Percentiles rank a stretch among this genome's conserved stretches.
phyloP scores from a whole-genome alignment of 2,888 invertebrate genomes.

The Idaea aversata region DNA sequence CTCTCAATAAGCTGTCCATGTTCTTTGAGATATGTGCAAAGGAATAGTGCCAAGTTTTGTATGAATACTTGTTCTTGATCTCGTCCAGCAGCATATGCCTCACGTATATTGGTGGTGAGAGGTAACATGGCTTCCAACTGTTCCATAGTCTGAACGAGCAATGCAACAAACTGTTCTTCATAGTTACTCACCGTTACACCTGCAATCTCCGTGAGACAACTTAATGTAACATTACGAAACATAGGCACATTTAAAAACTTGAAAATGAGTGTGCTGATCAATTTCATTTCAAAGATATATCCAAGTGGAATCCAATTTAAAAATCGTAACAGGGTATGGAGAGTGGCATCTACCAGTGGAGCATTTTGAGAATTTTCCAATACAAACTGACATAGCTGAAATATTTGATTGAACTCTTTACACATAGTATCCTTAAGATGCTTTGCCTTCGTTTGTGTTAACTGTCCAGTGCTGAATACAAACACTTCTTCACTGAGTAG shows the following conservation, averaged over 20 bases:
- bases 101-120: constrained; percentile 93
- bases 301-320: constrained; percentile 99
- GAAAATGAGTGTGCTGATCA: constrained; percentile 95
- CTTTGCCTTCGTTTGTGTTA: constrained; percentile 99
- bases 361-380: constrained; percentile 99
- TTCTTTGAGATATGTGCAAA: constrained; percentile 97
- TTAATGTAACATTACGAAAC: constrained; percentile 98
- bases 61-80: constrained; percentile 99
- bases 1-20: constrained; percentile 95
- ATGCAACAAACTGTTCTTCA: constrained; percentile 93
- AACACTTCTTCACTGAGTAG: constrained; percentile 99
- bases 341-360: constrained; percentile 95
- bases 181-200: constrained; percentile 94
- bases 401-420: constrained; percentile 98
- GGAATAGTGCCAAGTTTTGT: constrained; percentile 97
- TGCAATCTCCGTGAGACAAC: constrained; percentile 99
- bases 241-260: constrained; percentile 99
- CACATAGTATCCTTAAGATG: constrained; percentile 99
- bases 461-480: constrained; percentile 98
- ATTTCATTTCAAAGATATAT: constrained; percentile 99
- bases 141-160: constrained; percentile 95
- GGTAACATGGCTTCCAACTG: constrained; percentile 96
- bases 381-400: constrained; percentile 98
- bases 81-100: constrained; percentile 95
- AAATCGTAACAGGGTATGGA: constrained; percentile 97